Base-by-base conservation (phyloP, 2,888 invertebrate genomes). In the Cephus spinipes region DNA sequence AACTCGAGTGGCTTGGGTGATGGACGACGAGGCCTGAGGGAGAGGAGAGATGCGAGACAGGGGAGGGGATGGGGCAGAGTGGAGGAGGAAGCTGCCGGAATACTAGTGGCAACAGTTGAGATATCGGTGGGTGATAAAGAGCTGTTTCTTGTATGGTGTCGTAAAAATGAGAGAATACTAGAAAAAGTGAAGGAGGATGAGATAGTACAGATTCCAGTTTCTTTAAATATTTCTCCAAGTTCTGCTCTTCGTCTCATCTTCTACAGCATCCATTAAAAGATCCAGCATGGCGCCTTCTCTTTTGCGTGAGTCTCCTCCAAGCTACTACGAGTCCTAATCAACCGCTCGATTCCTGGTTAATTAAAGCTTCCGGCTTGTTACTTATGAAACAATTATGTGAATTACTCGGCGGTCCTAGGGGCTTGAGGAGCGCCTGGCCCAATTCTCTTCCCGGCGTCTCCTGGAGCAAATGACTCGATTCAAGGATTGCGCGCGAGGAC, bases 351-450 rank as follows among this genome's bases (percentile, higher is more conserved):
- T 69, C 30, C 31, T 69, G 32, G 30, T n/a, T 69, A 69, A 69
- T 69, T 69, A 69, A 69, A 69, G 69, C 69, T 12, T 69, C 69
- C 35, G 31, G 30, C 74, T 68, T 36, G 73, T 71, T 76, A 32
- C 74, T 73, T 33, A 40, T 73, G 40, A 34, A 82, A 81, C 80
- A 81, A 82, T 81, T 87, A 85, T 87, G 87, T 85, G 86, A 87
- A 87, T 87, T 86, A 85, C 83, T 82, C 82, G 79, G 80, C 79
- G 80, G 80, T 82, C 82, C 84, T 85, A 83, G 85, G 87, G 83
- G 86, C 79, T 83, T 80, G 82, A 15, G 15, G 15, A 6, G 15
- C 6, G 40, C 1, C 40, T 80, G 75, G 33, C 40, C 68, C 76
- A 73, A 77, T 33, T 74, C 36, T 74, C 34, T 40, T 40, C 1